These are phyloP conservation scores for human (Homo sapiens) DNA, from an alignment of 2,113 vertebrate genomes.

Conservation along the genomic window DNA sequence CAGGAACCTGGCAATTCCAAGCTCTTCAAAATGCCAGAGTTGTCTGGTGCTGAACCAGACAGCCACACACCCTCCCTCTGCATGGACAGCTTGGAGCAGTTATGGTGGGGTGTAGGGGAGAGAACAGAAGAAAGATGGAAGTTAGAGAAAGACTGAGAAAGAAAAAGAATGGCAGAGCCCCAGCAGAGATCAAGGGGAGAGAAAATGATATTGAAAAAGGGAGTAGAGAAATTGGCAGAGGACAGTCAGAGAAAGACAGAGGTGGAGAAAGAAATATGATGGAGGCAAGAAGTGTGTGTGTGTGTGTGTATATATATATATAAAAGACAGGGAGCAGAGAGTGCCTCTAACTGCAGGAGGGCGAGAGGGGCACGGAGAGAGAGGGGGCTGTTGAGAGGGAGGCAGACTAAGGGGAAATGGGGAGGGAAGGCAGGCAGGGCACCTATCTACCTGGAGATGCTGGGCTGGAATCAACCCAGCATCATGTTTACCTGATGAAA, in stretches of 20 bases:
- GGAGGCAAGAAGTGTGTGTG: background rate
- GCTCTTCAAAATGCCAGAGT: background rate
- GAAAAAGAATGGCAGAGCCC: constrained; percentile 2
- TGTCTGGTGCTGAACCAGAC: background rate
- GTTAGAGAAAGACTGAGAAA: background rate
- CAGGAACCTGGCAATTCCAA: background rate
- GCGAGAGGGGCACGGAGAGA: background rate
- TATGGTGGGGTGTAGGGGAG: background rate
- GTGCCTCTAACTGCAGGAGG: background rate
- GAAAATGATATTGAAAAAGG: constrained; percentile 44
- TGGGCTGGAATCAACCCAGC: background rate
- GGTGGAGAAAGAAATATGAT: background rate
- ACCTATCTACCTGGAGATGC: background rate
- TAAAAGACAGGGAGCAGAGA: background rate
- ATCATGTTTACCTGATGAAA: background rate
- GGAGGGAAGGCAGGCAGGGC: background rate
- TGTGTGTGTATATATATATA: no score
- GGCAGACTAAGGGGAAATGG: background rate
- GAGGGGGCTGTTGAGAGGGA: background rate
- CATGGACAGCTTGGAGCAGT: background rate
- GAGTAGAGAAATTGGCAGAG: constrained; percentile 32
- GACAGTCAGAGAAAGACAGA: constrained; percentile 7
- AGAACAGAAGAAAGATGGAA: background rate
- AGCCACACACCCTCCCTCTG: background rate
- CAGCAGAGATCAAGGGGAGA: constrained; percentile 20